These are phyloP conservation scores for Tyrannus savana DNA, from an alignment of 2,113 vertebrate species.

Conservation along the genomic window DNA sequence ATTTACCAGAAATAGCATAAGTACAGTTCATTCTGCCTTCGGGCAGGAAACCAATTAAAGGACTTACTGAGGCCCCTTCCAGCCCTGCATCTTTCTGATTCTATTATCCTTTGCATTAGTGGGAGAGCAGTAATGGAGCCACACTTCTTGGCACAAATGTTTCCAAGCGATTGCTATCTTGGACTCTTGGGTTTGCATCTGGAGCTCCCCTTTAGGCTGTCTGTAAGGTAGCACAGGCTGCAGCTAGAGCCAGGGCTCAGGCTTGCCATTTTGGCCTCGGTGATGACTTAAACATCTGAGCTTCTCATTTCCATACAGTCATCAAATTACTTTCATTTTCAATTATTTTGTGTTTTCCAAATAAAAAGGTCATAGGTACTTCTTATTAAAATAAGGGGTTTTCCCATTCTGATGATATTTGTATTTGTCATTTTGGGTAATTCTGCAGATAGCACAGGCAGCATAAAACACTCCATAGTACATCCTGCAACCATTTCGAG, in stretches of 20 bases:
- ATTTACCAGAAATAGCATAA: constrained; percentile 42
- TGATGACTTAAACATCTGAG: background rate
- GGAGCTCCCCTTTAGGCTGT: background rate
- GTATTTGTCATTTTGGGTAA: background rate
- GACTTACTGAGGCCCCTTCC: constrained; percentile 14
- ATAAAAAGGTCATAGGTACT: fast-evolving
- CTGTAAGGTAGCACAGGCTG: background rate
- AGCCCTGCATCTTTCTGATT: constrained; percentile 23
- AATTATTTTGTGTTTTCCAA: background rate
- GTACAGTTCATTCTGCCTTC: constrained; percentile 14
- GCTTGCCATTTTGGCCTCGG: background rate
- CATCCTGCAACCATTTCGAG: background rate
- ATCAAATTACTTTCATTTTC: background rate
- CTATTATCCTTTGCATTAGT: constrained; percentile 45
- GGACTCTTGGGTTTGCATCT: background rate
- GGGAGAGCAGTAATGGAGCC: constrained; percentile 36
- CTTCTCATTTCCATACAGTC: background rate
- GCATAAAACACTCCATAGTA: background rate
- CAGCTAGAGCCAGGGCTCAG: background rate
- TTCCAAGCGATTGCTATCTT: background rate
- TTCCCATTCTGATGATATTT: background rate
- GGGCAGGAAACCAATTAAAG: constrained; percentile 49
- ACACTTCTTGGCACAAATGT: background rate
- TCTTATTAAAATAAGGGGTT: background rate
- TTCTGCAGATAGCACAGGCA: background rate